These are phyloP conservation scores for Mastigias papua DNA, from an alignment of 30 jellyfish, hydroid and myxozoan species.

Conservation along the genomic window DNA sequence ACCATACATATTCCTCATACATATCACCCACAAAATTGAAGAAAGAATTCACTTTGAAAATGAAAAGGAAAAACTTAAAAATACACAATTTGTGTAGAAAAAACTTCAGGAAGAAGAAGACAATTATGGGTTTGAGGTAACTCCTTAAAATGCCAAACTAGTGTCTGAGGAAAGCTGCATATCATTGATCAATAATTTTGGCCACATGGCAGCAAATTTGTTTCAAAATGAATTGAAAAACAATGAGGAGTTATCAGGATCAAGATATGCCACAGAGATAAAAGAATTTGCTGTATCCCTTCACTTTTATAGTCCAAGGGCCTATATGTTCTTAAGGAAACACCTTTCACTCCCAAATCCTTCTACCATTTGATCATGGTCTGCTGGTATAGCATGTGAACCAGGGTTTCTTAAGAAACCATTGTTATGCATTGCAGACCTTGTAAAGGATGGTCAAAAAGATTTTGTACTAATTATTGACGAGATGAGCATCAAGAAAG, in stretches of 20 bases:
- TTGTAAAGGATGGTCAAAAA: not conserved
- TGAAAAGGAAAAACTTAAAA: not conserved
- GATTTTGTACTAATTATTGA: not conserved
- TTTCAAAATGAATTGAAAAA: constrained; percentile 34
- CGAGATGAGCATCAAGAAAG: not conserved
- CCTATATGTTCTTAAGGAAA: not conserved
- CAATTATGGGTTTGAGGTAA: constrained; percentile 14
- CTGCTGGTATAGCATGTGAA: not conserved
- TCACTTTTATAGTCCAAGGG: not conserved
- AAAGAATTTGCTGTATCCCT: not conserved
- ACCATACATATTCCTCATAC: constrained; percentile 4
- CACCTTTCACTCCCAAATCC: not conserved
- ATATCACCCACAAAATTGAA: constrained; percentile 1
- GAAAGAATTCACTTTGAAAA: not conserved
- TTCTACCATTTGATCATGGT: not conserved
- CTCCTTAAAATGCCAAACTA: not conserved
- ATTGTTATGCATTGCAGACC: constrained; percentile 17
- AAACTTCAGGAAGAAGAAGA: constrained; percentile 7
- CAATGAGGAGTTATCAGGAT: not conserved
- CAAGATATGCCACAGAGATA: not conserved
- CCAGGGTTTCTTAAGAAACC: not conserved
- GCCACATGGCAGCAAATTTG: constrained; percentile 34
- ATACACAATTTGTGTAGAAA: constrained; percentile 6
- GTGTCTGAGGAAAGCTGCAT: constrained; percentile 5
- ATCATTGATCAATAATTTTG: constrained; percentile 7